Percentiles rank a stretch among this genome's conserved stretches.
phyloP scores from a whole-genome alignment of 2,797 vertebrate genomes.

The Platalea minor region DNA sequence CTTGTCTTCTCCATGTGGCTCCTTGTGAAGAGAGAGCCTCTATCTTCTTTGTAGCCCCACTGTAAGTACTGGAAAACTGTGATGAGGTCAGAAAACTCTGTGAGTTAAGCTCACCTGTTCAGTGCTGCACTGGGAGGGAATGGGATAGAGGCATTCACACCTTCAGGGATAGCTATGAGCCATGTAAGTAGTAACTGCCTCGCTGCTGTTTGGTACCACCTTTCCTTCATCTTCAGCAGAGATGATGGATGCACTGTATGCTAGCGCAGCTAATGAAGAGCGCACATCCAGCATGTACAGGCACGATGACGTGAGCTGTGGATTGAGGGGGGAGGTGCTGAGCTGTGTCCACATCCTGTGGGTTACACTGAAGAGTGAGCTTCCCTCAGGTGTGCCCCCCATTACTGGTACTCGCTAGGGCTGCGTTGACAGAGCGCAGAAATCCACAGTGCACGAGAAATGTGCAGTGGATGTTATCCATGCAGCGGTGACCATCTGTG shows the following conservation, averaged over 20 bases:
- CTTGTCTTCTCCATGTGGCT: background rate
- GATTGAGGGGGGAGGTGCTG: background rate
- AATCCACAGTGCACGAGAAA: background rate
- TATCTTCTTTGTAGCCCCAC: background rate
- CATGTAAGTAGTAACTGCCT: background rate
- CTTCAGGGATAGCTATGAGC: background rate
- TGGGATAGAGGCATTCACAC: background rate
- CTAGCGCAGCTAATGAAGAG: background rate
- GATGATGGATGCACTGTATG: background rate
- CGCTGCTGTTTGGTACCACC: background rate
- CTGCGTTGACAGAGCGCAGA: background rate
- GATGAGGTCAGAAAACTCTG: background rate
- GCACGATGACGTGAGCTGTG: background rate
- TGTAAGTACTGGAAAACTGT: background rate
- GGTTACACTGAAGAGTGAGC: background rate
- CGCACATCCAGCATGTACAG: background rate
- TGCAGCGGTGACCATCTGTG: background rate
- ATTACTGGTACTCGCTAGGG: background rate
- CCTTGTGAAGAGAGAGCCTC: background rate
- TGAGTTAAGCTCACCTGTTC: background rate
- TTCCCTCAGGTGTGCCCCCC: background rate
- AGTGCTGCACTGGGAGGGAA: background rate
- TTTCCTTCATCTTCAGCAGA: background rate
- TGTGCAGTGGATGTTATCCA: background rate
- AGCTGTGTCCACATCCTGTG: background rate